These are phyloP conservation scores for Gymnogyps californianus DNA, from an alignment of 2,113 vertebrate species.

Conservation along the genomic window DNA sequence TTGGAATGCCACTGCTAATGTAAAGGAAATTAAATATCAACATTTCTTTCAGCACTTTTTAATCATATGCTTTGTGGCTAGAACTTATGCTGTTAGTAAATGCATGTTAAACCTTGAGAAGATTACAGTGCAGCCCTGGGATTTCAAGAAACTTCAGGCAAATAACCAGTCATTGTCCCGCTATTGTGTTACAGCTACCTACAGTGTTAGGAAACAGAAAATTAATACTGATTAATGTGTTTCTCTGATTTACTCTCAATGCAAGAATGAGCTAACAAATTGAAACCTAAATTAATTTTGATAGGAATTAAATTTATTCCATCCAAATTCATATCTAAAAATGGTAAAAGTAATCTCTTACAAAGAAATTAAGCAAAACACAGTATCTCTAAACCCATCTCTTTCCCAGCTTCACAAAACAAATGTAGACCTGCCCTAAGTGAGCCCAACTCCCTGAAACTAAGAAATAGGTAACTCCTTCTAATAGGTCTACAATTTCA, in stretches of 20 bases:
- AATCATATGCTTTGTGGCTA: slow-evolving; percentile 42
- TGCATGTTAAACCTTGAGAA: neutral
- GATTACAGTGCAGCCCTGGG: neutral
- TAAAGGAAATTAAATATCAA: slow-evolving; percentile 61
- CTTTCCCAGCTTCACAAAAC: neutral
- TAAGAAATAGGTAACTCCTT: neutral
- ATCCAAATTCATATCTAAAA: neutral
- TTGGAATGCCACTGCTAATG: slow-evolving; percentile 16
- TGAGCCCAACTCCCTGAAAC: neutral
- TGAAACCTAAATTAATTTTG: neutral
- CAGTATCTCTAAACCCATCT: neutral
- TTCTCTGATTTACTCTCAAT: neutral
- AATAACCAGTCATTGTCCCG: slow-evolving; percentile 14
- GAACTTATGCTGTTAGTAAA: neutral
- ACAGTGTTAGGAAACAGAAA: neutral
- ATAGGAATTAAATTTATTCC: neutral
- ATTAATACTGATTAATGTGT: neutral
- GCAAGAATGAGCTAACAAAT: neutral
- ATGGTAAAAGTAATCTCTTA: neutral
- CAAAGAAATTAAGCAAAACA: neutral
- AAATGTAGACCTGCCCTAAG: neutral
- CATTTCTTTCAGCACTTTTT: slow-evolving; percentile 63
- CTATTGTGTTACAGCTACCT: neutral
- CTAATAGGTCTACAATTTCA: neutral
- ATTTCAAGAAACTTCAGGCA: neutral